Evolutionary conservation across 2,113 vertebrate genomes (phyloP).

Genomic region (Varanus salvator): DNA sequence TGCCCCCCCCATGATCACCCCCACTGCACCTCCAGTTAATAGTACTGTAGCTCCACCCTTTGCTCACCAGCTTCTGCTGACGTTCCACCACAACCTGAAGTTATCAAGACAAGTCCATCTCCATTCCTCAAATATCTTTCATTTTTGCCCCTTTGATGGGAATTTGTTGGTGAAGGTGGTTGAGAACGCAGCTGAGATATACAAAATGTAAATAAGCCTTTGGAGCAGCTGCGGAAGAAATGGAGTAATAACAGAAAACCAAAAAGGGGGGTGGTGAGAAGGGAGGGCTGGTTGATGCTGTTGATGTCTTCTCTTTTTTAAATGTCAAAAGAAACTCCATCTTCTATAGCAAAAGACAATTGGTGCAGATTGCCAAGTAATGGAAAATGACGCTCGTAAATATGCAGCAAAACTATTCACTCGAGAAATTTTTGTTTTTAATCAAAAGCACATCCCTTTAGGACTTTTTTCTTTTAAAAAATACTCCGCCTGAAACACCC

Average conservation of each 20-base stretch:
- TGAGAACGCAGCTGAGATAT: constrained; percentile 10
- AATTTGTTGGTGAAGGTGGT: not conserved
- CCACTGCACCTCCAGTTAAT: not conserved
- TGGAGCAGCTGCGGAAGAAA: constrained; percentile 9
- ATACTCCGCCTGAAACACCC: not conserved
- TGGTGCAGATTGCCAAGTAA: constrained; percentile 43
- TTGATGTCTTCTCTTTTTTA: constrained; percentile 10
- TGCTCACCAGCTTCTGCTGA: not conserved
- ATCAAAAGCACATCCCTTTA: constrained; percentile 37
- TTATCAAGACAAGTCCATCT: not conserved
- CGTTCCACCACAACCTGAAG: not conserved
- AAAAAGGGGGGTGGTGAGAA: not conserved
- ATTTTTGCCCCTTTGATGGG: not conserved
- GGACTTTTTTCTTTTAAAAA: not conserved
- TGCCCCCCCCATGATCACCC: no score
- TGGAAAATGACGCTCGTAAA: constrained; percentile 39
- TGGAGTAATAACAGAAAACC: constrained; percentile 3
- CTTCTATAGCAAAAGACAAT: constrained; percentile 34
- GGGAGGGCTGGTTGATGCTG: not conserved
- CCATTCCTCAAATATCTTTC: not conserved
- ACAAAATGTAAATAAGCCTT: constrained; percentile 17
- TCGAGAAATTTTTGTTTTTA: not conserved
- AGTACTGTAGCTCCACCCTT: no score
- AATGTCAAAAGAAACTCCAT: constrained; percentile 53
- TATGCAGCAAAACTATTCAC: constrained; percentile 37